Evolutionary conservation across 35 echinoderm and acorn worm species (phyloP).

Genomic region (Ophioderma brevispina): DNA sequence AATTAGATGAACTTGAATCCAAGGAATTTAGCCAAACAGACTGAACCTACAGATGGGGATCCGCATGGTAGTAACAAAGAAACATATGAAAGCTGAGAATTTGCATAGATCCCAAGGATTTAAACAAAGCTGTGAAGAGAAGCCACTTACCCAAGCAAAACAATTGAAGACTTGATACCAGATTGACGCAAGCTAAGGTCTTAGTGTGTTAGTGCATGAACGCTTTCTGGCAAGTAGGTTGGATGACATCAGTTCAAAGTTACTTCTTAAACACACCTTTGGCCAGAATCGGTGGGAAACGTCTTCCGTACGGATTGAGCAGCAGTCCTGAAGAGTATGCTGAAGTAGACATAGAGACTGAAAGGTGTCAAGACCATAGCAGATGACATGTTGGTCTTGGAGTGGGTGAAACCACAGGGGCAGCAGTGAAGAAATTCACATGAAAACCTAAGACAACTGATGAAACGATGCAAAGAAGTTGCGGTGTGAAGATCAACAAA

Average conservation of each 20-base stretch:
- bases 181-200: conserved; percentile 30
- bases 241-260: background rate
- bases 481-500: too few species aligned
- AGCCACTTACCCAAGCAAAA: background rate
- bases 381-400: too few species aligned
- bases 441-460: too few species aligned
- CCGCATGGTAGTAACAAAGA: background rate
- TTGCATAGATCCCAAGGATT: conserved; percentile 24
- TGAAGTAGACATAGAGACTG: conserved; percentile 18
- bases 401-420: too few species aligned
- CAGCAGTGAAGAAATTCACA: background rate
- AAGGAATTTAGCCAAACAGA: background rate
- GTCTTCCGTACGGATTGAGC: background rate
- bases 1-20: background rate
- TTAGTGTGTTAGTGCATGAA: conserved; percentile 8
- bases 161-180: conserved; percentile 4
- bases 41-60: background rate
- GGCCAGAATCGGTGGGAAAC: background rate
- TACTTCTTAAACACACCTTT: background rate
- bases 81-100: conserved; percentile 17
- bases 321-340: too few species aligned
- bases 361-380: conserved; percentile 10
- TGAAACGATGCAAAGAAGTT: too few species aligned
- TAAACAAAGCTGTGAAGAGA: background rate
- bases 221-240: conserved; percentile 34